phyloP scores from a whole-genome alignment of 2,888 invertebrate species.

The Colletes collaris region DNA sequence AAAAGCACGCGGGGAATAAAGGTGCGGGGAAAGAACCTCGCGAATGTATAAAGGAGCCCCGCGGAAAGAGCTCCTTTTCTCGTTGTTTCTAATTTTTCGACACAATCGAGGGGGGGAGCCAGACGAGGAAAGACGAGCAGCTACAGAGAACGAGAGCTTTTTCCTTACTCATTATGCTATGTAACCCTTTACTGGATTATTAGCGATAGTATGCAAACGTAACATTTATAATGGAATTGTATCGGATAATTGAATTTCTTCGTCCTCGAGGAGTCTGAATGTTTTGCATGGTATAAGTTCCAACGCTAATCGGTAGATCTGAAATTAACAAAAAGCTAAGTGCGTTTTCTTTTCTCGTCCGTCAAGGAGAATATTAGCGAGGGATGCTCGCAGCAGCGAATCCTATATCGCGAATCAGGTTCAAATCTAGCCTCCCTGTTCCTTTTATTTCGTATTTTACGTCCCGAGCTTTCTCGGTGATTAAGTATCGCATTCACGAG shows the following conservation, averaged over 20 bases:
- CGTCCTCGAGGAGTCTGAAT: not conserved
- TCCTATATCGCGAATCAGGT: slow-evolving; percentile 21
- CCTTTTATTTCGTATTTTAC: slow-evolving; percentile 16
- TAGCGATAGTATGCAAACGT: no score
- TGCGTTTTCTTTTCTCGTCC: not conserved
- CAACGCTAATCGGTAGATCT: not conserved
- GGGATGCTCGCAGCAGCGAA: not conserved
- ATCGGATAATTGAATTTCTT: no score
- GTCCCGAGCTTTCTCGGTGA: slow-evolving; percentile 7
- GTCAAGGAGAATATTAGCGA: not conserved
- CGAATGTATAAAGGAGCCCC: not conserved
- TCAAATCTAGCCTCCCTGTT: not conserved
- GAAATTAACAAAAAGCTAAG: not conserved
- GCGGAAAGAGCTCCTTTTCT: slow-evolving; percentile 10
- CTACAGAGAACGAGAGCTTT: not conserved
- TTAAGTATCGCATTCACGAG: not conserved
- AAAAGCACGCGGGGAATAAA: not conserved
- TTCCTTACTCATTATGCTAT: not conserved
- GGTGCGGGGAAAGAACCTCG: not conserved
- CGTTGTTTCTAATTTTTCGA: slow-evolving; percentile 14
- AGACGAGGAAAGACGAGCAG: not conserved
- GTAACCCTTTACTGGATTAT: no score
- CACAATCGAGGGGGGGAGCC: slow-evolving; percentile 23
- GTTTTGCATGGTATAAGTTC: not conserved
- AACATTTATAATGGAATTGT: no score